Conservation (phyloP, 2,888 invertebrate genomes). For the Crossocerus cetratus region DNA sequence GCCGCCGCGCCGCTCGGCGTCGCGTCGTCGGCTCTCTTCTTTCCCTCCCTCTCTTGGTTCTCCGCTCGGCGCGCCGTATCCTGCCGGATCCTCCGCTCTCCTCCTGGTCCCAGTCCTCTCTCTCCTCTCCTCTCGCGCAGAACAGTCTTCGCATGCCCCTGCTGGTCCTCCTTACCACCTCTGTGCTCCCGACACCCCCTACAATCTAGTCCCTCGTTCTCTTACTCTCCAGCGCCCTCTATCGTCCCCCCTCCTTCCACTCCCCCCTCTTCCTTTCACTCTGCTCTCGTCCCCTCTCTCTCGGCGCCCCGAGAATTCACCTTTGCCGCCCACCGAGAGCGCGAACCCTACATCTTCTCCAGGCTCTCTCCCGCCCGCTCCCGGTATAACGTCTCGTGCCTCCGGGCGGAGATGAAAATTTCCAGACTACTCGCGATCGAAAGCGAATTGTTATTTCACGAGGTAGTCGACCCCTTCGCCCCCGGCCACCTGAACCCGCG, state of each 20-base stretch:
- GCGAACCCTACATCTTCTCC: too few relatives aligned
- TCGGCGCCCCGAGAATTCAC: too few relatives aligned
- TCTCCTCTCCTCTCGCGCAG: background rate
- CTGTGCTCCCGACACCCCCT: too few relatives aligned
- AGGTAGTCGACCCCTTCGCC: constrained; percentile 59
- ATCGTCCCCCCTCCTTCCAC: constrained; percentile 12
- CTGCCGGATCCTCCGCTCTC: constrained; percentile 36
- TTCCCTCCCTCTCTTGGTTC: constrained; percentile 54
- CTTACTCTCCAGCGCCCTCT: background rate
- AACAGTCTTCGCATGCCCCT: too few relatives aligned
- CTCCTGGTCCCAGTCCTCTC: constrained; percentile 34
- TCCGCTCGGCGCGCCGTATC: constrained; percentile 45
- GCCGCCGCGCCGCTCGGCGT: constrained; percentile 25
- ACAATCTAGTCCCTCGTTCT: background rate
- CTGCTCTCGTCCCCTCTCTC: constrained; percentile 29
- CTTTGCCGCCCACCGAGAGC: too few relatives aligned
- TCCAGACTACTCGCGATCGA: constrained; percentile 65
- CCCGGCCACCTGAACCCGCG: constrained; percentile 8
- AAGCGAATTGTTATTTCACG: constrained; percentile 67
- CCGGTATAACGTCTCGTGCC: constrained; percentile 43
- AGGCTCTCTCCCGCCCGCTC: too few relatives aligned
- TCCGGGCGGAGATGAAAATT: constrained; percentile 63
- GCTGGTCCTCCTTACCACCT: too few relatives aligned
- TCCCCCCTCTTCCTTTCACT: constrained; percentile 17
- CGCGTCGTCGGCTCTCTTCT: constrained; percentile 24